Evolutionary conservation across 1,140 invertebrate genomes (phyloP).

Genomic region (Leguminivora glycinivorella): DNA sequence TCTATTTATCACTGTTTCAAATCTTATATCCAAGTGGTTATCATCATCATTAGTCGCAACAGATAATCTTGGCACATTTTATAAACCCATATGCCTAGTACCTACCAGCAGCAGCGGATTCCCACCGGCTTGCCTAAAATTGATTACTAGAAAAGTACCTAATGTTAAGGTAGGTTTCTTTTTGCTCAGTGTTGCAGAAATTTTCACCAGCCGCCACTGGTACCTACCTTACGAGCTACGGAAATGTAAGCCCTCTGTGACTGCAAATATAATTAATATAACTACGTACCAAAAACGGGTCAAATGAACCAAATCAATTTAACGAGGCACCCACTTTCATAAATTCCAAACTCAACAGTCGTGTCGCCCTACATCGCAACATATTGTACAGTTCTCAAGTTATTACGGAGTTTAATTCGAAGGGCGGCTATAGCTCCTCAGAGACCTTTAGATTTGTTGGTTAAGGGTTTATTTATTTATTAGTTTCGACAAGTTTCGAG

Average conservation of each 20-base stretch:
- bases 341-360: neutral
- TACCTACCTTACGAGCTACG: neutral
- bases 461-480: slow-evolving; percentile 34
- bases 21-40: too few species aligned
- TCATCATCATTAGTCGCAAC: too few species aligned
- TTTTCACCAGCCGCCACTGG: too few species aligned
- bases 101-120: too few species aligned
- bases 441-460: slow-evolving; percentile 42
- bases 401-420: slow-evolving; percentile 55
- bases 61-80: too few species aligned
- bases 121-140: too few species aligned
- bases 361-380: slow-evolving; percentile 34
- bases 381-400: slow-evolving; percentile 54
- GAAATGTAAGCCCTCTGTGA: neutral
- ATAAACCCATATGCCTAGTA: too few species aligned
- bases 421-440: slow-evolving; percentile 40
- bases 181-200: too few species aligned
- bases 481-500: slow-evolving; percentile 32
- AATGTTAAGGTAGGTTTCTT: too few species aligned
- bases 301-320: neutral
- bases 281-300: neutral
- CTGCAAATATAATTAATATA: neutral
- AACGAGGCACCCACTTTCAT: neutral
- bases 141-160: too few species aligned
- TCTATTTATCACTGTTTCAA: too few species aligned